Evolutionary conservation across 2,888 invertebrate species (phyloP).

Genomic region (Nycteola revayana): DNA sequence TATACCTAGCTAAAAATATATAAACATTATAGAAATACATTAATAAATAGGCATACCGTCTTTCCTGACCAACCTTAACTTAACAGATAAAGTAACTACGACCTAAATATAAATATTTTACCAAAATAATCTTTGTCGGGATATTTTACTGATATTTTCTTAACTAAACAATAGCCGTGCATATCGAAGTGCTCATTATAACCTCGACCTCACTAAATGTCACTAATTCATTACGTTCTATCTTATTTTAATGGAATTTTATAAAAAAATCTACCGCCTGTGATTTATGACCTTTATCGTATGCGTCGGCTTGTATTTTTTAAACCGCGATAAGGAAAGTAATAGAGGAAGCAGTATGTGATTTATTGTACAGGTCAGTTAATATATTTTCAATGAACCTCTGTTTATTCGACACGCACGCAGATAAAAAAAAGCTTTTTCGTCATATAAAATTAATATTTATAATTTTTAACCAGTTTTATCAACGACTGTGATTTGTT

Average conservation of each 20-base stretch:
- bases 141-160: no score
- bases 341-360: conserved; percentile 52
- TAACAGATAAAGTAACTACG: no score
- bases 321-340: conserved; percentile 64
- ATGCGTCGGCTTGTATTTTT: conserved; percentile 43
- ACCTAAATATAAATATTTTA: no score
- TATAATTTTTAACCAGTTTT: conserved; percentile 10
- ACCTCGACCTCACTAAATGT: conserved; percentile 30
- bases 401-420: conserved; percentile 31
- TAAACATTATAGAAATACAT: no score
- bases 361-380: conserved; percentile 50
- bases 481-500: conserved; percentile 18
- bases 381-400: conserved; percentile 45
- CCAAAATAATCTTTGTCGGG: no score
- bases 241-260: conserved; percentile 53
- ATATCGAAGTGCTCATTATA: conserved; percentile 32
- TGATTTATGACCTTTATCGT: conserved; percentile 65
- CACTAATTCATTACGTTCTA: conserved; percentile 51
- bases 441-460: conserved; percentile 20
- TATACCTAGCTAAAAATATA: no score
- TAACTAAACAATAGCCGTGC: conserved; percentile 1
- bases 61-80: no score
- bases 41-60: no score
- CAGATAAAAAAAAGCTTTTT: conserved; percentile 20
- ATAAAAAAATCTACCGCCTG: conserved; percentile 42